These are phyloP conservation scores for Sebastes nivosus DNA, from an alignment of 2,797 vertebrate species.

Conservation along the genomic window DNA sequence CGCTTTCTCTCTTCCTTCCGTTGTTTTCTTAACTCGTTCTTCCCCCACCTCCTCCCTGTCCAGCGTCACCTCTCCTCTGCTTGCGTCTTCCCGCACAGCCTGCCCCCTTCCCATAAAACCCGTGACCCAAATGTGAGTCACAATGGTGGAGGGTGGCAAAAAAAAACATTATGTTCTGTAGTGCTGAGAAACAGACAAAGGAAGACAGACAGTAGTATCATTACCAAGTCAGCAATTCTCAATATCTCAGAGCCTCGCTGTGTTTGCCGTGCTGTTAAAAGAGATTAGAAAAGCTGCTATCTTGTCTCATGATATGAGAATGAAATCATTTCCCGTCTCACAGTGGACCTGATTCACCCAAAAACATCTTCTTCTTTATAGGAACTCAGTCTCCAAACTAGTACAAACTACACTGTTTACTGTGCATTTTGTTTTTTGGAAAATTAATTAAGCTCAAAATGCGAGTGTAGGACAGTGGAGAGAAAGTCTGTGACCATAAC, in stretches of 20 bases:
- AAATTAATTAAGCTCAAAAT: too few relatives aligned
- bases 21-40: neutral
- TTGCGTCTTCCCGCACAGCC: constrained; percentile 1
- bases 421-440: too few relatives aligned
- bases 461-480: too few relatives aligned
- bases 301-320: neutral
- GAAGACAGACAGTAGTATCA: neutral
- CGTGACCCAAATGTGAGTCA: constrained; percentile 46
- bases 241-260: neutral
- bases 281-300: neutral
- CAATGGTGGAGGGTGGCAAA: neutral
- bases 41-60: neutral
- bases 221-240: neutral
- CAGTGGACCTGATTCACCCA: neutral
- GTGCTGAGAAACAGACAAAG: neutral
- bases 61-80: neutral
- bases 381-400: neutral
- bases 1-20: neutral
- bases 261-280: neutral
- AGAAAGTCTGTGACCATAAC: too few relatives aligned
- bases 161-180: constrained; percentile 3
- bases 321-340: neutral
- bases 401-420: too few relatives aligned
- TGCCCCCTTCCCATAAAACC: constrained; percentile 38
- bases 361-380: neutral